Evolutionary conservation across 2,113 vertebrate species (phyloP), one percentile per base, ranked within the genome.

Genomic region (Notothenia coriiceps): DNA sequence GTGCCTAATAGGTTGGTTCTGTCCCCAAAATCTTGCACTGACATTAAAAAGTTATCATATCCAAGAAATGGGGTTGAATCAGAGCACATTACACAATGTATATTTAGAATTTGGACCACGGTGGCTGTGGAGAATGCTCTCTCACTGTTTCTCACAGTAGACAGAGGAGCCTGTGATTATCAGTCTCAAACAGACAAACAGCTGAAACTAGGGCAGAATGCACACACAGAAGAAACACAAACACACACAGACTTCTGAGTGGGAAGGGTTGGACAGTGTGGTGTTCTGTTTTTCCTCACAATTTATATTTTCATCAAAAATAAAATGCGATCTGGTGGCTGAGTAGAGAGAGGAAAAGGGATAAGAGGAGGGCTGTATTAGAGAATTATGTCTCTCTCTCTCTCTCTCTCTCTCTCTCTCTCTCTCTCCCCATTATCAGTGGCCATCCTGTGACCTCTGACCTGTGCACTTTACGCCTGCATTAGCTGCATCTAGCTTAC

Each of bases 401-500:
- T 65, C 62, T 43, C 56, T n/a, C 44, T 29, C 94, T 33, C 33
- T 68, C 11, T 68, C 59, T 52, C 33, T 65, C 44, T 69, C 18
- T 50, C 72, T 44, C 49, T 40, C 49, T 33, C 94, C 10, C 93
- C 90, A 94, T 91, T 95, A 95, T 93, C 91, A 94, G 94, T 94
- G 85, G 91, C 91, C 93, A 93, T 93, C 91, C 90, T 91, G 70
- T 94, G 93, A 95, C 95, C 95, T 96, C 91, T 94, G 94, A 96
- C 94, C 94, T 94, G 93, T 86, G 80, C 55, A n/a, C 70, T 86
- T 94, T 93, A 94, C 95, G 94, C 95, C 95, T 96, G 95, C 95
- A 96, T 96, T 96, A 95, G 95, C 95, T 96, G 95, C 93, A 95
- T 95, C 93, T 95, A 94, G 95, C 95, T 95, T 95, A 95, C 94